Conservation (phyloP, 2,888 invertebrate genomes). For the Drosophila phalerata region DNA sequence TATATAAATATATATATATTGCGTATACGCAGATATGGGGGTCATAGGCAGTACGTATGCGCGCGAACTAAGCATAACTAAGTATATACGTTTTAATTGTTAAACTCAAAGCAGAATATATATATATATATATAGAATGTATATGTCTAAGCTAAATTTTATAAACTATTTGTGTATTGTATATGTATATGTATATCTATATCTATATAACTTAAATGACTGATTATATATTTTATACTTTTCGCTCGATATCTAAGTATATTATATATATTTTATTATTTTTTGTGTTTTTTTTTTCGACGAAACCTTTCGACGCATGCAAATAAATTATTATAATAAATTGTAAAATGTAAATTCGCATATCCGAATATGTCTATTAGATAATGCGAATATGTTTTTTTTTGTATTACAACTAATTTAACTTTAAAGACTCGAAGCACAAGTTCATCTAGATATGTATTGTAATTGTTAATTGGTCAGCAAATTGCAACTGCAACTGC, state of each 20-base stretch:
- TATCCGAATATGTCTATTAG: slow-evolving; percentile 27
- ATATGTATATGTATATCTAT: slow-evolving; percentile 58
- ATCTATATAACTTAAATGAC: slow-evolving; percentile 71
- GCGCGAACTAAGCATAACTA: slow-evolving; percentile 54
- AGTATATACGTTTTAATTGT: slow-evolving; percentile 45
- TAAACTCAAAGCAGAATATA: slow-evolving; percentile 29
- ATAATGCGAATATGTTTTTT: slow-evolving; percentile 31
- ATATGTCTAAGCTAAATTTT: slow-evolving; percentile 51
- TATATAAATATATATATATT: slow-evolving; percentile 5
- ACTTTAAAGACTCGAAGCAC: slow-evolving; percentile 76
- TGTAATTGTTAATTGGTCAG: slow-evolving; percentile 58
- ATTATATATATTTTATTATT: slow-evolving; percentile 43
- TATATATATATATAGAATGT: slow-evolving; percentile 57
- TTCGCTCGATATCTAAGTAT: slow-evolving; percentile 52
- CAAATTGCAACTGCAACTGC: slow-evolving; percentile 7
- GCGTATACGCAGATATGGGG: slow-evolving; percentile 16
- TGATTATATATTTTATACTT: slow-evolving; percentile 72
- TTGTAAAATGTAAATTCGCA: slow-evolving; percentile 22
- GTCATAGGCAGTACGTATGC: slow-evolving; percentile 26
- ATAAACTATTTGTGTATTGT: slow-evolving; percentile 49
- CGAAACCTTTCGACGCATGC: slow-evolving; percentile 41
- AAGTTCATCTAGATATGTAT: slow-evolving; percentile 61
- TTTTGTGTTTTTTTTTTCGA: slow-evolving; percentile 31
- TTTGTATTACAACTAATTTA: slow-evolving; percentile 37
- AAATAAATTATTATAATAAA: slow-evolving; percentile 22